Percentiles rank a stretch among this genome's conserved stretches.
Evolutionary conservation across 2,888 invertebrate genomes (phyloP).

Genomic region (Eucera pruinosa): DNA sequence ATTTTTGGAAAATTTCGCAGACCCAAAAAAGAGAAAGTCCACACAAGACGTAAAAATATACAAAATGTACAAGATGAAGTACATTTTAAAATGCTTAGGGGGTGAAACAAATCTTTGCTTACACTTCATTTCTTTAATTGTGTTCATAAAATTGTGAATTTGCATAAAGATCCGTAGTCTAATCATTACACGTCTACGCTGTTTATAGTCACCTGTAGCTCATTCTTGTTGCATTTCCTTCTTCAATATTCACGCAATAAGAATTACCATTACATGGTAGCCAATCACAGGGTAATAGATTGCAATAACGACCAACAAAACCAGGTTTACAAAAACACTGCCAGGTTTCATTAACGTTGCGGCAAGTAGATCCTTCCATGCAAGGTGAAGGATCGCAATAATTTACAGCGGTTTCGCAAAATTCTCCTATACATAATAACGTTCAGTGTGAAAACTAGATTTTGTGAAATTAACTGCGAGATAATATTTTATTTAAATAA

Average conservation of each 20-base stretch:
- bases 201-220: slow-evolving; percentile 82
- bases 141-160: too few relatives aligned
- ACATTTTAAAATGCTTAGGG: too few relatives aligned
- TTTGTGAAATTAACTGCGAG: not conserved
- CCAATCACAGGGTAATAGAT: slow-evolving; percentile 86
- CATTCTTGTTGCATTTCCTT: slow-evolving; percentile 81
- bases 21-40: too few relatives aligned
- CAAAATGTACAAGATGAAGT: too few relatives aligned
- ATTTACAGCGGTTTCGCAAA: slow-evolving; percentile 85
- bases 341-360: slow-evolving; percentile 82
- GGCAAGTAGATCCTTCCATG: slow-evolving; percentile 84
- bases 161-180: too few relatives aligned
- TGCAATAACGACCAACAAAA: slow-evolving; percentile 86
- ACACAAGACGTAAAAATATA: too few relatives aligned
- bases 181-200: not conserved
- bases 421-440: slow-evolving; percentile 77
- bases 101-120: too few relatives aligned
- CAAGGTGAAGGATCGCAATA: slow-evolving; percentile 85
- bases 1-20: too few relatives aligned
- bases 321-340: slow-evolving; percentile 85
- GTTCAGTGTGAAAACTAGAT: not conserved
- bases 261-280: slow-evolving; percentile 85
- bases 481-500: not conserved
- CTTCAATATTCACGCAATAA: slow-evolving; percentile 84
- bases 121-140: too few relatives aligned